These are phyloP conservation scores for Dromaius novaehollandiae DNA, from an alignment of 2,113 vertebrate genomes.

Conservation along the genomic window DNA sequence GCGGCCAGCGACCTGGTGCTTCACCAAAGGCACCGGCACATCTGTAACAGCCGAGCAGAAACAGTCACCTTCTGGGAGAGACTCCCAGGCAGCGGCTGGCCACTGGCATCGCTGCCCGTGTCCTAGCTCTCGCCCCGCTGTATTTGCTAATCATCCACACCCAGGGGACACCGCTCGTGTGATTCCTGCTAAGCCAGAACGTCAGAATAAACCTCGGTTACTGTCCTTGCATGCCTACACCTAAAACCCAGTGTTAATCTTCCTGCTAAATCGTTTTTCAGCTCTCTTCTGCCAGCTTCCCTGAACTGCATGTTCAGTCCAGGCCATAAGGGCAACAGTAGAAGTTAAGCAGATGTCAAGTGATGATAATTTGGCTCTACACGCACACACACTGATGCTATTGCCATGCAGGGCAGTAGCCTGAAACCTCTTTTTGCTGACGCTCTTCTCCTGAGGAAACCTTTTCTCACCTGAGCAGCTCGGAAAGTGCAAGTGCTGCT, in stretches of 20 bases:
- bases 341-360: not conserved
- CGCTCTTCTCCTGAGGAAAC: not conserved
- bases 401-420: not conserved
- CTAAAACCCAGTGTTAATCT: not conserved
- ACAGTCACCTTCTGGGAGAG: not conserved
- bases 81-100: not conserved
- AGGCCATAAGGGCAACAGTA: not conserved
- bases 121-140: not conserved
- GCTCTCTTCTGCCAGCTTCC: not conserved
- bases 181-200: not conserved
- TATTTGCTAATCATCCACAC: not conserved
- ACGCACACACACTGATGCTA: not conserved
- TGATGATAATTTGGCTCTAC: not conserved
- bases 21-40: not conserved
- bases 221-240: not conserved
- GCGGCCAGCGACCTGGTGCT: not conserved
- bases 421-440: not conserved
- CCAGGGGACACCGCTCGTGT: not conserved
- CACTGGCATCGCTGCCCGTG: not conserved
- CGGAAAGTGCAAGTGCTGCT: not conserved
- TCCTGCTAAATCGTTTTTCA: not conserved
- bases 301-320: not conserved
- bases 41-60: not conserved
- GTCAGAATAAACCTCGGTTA: not conserved
- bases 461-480: not conserved